A percentile compares a stretch with the other conserved stretches of the same genome.
Evolutionary conservation across 2,113 vertebrate genomes (phyloP).

Genomic region (Burhinus oedicnemus): DNA sequence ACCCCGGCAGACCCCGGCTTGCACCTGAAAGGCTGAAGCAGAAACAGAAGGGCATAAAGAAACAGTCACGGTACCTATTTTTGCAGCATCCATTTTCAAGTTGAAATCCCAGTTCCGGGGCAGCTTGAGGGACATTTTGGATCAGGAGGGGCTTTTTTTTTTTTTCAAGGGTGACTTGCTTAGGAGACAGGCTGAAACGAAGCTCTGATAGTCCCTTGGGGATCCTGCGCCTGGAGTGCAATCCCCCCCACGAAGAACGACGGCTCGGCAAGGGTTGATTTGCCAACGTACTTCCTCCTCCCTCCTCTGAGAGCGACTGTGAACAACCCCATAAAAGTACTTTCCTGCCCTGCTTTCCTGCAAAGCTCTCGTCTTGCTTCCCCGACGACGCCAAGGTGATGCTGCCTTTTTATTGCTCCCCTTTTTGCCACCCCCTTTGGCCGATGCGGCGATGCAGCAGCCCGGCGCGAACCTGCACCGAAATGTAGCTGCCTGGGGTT

Average conservation of each 20-base stretch:
- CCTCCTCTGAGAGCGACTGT: not conserved
- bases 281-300: conserved; percentile 59
- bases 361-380: not conserved
- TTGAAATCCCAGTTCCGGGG: conserved; percentile 94
- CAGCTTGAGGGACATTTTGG: conserved; percentile 91
- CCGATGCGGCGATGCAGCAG: accelerated
- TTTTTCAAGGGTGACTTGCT: not conserved
- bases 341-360: conserved; percentile 20
- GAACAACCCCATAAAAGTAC: conserved; percentile 13
- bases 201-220: not conserved
- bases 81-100: conserved; percentile 84
- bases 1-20: accelerated
- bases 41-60: not conserved
- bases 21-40: not conserved
- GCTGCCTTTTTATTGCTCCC: not conserved
- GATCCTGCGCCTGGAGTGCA: not conserved
- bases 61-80: conserved; percentile 82
- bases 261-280: not conserved
- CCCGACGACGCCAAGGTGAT: accelerated
- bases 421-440: not conserved
- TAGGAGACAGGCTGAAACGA: not conserved
- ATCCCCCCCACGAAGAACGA: not conserved
- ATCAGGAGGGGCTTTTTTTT: not conserved
- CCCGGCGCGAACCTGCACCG: not conserved
- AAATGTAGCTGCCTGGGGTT: not conserved